phyloP scores from a whole-genome alignment of 2,888 invertebrate genomes.

The Caenorhabditis sp. region DNA sequence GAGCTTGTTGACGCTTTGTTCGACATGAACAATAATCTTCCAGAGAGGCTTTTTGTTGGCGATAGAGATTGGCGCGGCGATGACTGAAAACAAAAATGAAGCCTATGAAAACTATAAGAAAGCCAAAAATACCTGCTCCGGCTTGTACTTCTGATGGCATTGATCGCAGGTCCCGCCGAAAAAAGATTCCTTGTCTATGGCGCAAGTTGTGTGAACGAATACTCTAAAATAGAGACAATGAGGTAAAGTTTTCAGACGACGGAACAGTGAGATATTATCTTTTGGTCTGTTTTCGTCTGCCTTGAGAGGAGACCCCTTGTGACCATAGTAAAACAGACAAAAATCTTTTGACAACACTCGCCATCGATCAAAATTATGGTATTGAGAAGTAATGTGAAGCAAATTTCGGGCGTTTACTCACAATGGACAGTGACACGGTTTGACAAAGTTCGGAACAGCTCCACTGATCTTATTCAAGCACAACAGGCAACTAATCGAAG shows the following conservation, averaged over 20 bases:
- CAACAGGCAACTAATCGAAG: slow-evolving; percentile 40
- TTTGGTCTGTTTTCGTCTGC: background rate
- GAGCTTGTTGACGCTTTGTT: slow-evolving; percentile 29
- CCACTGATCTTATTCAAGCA: slow-evolving; percentile 50
- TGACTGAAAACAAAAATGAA: slow-evolving; percentile 18
- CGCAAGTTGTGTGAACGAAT: slow-evolving; percentile 54
- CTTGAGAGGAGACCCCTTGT: background rate
- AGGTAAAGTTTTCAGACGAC: background rate
- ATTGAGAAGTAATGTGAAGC: background rate
- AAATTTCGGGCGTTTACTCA: slow-evolving; percentile 1
- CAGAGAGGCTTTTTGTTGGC: slow-evolving; percentile 8
- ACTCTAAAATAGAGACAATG: slow-evolving; percentile 51
- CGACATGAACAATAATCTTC: slow-evolving; percentile 19
- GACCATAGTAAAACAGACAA: no score
- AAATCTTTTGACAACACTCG: background rate
- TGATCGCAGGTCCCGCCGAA: slow-evolving; percentile 50
- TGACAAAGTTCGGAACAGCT: slow-evolving; percentile 42
- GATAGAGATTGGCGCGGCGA: slow-evolving; percentile 33
- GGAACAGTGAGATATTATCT: slow-evolving; percentile 18
- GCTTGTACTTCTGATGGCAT: slow-evolving; percentile 45
- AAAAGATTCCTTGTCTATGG: slow-evolving; percentile 57
- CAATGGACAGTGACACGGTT: slow-evolving; percentile 54
- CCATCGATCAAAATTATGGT: background rate
- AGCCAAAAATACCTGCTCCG: slow-evolving; percentile 42
- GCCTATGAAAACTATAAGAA: no score